These are phyloP conservation scores for Cyanocitta stelleri DNA, from an alignment of 2,113 vertebrate genomes.

Conservation along the genomic window DNA sequence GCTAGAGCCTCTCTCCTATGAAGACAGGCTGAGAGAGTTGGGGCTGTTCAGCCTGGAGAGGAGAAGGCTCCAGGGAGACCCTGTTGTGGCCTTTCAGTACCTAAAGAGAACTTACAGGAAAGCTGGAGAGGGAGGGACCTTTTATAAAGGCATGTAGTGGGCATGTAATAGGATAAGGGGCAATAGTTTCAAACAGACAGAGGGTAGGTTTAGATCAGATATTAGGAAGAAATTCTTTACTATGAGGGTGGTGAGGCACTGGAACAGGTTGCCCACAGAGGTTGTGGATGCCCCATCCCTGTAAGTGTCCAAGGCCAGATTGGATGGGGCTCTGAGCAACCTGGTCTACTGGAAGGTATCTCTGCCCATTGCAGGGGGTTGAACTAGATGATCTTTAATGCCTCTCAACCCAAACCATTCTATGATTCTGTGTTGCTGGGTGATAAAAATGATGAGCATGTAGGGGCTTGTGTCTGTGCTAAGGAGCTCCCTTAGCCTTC, in stretches of 20 bases:
- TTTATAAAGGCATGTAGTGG: not conserved
- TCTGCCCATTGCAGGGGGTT: not conserved
- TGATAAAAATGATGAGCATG: not conserved
- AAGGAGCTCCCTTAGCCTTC: not conserved
- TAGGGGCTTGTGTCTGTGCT: not conserved
- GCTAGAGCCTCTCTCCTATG: not conserved
- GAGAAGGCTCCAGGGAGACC: not conserved
- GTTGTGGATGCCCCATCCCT: not conserved
- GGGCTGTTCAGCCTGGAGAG: not conserved
- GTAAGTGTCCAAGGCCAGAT: not conserved
- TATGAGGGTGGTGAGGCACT: not conserved
- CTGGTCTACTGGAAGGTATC: not conserved
- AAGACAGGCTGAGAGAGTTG: not conserved
- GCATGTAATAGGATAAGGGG: not conserved
- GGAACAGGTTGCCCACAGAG: not conserved
- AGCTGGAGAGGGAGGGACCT: not conserved
- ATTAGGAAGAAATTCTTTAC: not conserved
- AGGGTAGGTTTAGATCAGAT: not conserved
- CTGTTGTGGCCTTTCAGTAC: fast-evolving
- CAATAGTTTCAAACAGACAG: not conserved
- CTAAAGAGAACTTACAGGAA: not conserved
- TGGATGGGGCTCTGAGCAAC: not conserved
- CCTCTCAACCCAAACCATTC: not conserved
- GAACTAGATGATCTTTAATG: not conserved
- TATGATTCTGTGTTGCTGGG: not conserved